Evolutionary conservation across 2,113 vertebrate species (phyloP).

Genomic region (Lathamus discolor): DNA sequence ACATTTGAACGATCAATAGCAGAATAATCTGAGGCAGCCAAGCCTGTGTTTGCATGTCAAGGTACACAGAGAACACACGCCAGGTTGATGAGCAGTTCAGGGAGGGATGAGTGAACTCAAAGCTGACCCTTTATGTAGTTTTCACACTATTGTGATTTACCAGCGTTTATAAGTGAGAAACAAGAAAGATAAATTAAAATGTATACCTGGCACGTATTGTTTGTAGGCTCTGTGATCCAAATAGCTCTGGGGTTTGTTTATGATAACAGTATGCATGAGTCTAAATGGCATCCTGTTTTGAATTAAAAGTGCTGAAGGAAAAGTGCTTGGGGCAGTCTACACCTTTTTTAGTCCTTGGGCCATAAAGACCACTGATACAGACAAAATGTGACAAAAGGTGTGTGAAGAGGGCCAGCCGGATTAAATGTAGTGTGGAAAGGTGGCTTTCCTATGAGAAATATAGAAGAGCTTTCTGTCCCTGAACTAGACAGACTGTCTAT

Average conservation of each 20-base stretch:
- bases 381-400: neutral
- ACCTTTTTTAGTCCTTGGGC: neutral
- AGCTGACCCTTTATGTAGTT: neutral
- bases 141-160: neutral
- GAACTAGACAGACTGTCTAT: neutral
- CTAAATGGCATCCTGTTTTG: constrained; percentile 38
- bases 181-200: neutral
- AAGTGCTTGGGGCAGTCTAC: constrained; percentile 28
- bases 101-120: neutral
- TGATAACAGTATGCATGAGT: constrained; percentile 45
- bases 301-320: constrained; percentile 4
- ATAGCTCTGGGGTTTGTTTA: constrained; percentile 3
- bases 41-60: neutral
- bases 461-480: neutral
- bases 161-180: accelerated
- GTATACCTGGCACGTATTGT: neutral
- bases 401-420: neutral
- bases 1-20: neutral
- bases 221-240: neutral
- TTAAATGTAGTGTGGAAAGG: neutral
- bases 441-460: neutral
- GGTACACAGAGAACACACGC: accelerated
- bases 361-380: neutral
- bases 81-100: neutral
- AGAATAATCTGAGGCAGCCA: neutral